Conservation (phyloP, 2,888 invertebrate genomes). For the Theretra japonica region DNA sequence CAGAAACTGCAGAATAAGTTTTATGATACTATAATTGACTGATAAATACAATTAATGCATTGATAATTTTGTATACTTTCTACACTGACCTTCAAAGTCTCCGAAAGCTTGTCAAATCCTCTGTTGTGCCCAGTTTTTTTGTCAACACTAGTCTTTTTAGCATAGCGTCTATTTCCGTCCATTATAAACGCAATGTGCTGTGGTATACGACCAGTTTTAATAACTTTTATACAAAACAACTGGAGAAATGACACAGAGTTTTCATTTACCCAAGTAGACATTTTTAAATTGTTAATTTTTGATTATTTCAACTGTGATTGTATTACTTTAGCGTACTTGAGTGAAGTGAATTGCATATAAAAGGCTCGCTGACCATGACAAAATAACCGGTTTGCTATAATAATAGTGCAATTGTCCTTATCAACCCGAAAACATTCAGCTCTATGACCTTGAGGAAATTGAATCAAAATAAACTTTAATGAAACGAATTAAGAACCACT, state of each 20-base stretch:
- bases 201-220: constrained; percentile 93
- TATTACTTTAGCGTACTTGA: background rate
- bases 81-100: constrained; percentile 88
- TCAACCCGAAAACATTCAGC: background rate
- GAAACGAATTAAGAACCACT: background rate
- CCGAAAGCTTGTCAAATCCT: constrained; percentile 92
- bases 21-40: background rate
- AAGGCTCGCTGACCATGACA: background rate
- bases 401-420: background rate
- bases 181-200: constrained; percentile 98
- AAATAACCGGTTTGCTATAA: background rate
- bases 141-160: constrained; percentile 90
- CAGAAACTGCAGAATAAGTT: too few species aligned
- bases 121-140: constrained; percentile 92
- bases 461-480: background rate
- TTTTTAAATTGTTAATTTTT: constrained; percentile 37
- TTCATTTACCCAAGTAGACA: constrained; percentile 90
- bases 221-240: constrained; percentile 87
- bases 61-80: background rate
- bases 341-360: background rate
- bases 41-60: background rate
- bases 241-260: constrained; percentile 90
- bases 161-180: constrained; percentile 99
- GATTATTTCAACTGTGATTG: background rate
- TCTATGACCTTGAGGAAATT: background rate